Evolutionary conservation across 1,140 invertebrate species (phyloP).

Genomic region (Polyergus mexicanus): DNA sequence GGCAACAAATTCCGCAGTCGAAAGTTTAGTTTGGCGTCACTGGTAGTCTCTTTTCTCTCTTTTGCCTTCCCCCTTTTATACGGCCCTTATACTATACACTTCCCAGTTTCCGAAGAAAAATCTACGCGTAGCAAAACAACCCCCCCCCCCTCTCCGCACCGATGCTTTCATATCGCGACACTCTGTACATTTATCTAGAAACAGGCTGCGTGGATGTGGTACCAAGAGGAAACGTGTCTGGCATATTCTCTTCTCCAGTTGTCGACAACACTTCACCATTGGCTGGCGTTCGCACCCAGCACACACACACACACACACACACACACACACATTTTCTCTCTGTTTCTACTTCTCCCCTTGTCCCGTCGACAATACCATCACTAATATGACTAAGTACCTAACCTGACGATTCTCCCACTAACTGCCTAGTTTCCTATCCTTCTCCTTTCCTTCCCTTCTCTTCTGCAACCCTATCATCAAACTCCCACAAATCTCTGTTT

Average conservation of each 20-base stretch:
- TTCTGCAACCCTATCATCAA: conserved; percentile 42
- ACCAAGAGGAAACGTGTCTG: conserved; percentile 62
- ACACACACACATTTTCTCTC: not conserved
- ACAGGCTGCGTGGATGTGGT: conserved; percentile 57
- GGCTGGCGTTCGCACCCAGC: not conserved
- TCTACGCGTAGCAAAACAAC: conserved; percentile 56
- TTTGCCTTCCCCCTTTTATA: not conserved
- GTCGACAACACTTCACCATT: conserved; percentile 41
- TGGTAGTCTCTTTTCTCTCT: not conserved
- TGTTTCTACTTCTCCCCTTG: not conserved
- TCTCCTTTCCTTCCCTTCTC: not conserved
- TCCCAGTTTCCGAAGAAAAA: conserved; percentile 43
- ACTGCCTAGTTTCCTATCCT: not conserved
- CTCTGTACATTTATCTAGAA: conserved; percentile 38
- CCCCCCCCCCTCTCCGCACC: not conserved
- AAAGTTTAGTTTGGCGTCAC: conserved; percentile 54
- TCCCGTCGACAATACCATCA: not conserved
- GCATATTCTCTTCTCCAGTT: conserved; percentile 50
- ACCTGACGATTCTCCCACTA: conserved; percentile 27
- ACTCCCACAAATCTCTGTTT: conserved; percentile 49
- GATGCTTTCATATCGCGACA: conserved; percentile 55
- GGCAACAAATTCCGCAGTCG: conserved; percentile 51
- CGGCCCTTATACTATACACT: conserved; percentile 17
- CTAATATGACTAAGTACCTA: not conserved
- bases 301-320: not conserved